Evolutionary conservation across 1,140 invertebrate species (phyloP).

Genomic region (Phthorimaea operculella): DNA sequence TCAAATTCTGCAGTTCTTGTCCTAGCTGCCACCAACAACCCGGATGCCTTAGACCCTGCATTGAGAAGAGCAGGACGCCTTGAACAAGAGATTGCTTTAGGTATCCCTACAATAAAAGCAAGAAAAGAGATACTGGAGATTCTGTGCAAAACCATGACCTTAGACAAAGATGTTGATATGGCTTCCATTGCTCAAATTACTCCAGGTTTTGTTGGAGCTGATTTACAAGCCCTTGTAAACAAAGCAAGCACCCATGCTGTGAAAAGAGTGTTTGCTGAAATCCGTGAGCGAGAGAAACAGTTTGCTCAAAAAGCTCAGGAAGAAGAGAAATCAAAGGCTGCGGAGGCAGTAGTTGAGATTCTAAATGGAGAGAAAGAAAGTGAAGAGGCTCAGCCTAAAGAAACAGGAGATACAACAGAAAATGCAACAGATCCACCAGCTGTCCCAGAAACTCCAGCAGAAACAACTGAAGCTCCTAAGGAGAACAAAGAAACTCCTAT

Average conservation of each 20-base stretch:
- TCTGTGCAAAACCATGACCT: conserved; percentile 74
- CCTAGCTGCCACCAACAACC: conserved; percentile 94
- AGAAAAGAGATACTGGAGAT: conserved; percentile 81
- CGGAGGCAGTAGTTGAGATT: conserved; percentile 25
- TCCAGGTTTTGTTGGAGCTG: conserved; percentile 97
- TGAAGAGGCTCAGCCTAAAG: conserved; percentile 25
- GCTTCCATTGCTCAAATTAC: conserved; percentile 82
- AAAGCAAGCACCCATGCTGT: conserved; percentile 90
- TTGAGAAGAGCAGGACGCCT: conserved; percentile 90
- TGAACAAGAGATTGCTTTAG: conserved; percentile 93
- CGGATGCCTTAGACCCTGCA: conserved; percentile 93
- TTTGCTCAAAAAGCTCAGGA: conserved; percentile 15
- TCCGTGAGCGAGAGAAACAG: conserved; percentile 27
- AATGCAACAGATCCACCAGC: conserved; percentile 12
- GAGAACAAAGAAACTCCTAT: conserved; percentile 13
- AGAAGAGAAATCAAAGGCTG: conserved; percentile 22
- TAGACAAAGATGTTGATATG: conserved; percentile 78
- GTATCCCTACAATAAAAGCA: conserved; percentile 89
- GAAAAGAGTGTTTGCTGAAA: conserved; percentile 67
- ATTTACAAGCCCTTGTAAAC: conserved; percentile 86
- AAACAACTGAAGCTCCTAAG: conserved; percentile 21
- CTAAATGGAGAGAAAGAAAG: conserved; percentile 47
- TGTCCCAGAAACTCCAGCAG: conserved; percentile 23
- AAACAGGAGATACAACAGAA: conserved; percentile 22
- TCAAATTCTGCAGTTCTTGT: conserved; percentile 81